phyloP scores from a whole-genome alignment of 2,797 vertebrate species.

The Darevskia mixta region DNA sequence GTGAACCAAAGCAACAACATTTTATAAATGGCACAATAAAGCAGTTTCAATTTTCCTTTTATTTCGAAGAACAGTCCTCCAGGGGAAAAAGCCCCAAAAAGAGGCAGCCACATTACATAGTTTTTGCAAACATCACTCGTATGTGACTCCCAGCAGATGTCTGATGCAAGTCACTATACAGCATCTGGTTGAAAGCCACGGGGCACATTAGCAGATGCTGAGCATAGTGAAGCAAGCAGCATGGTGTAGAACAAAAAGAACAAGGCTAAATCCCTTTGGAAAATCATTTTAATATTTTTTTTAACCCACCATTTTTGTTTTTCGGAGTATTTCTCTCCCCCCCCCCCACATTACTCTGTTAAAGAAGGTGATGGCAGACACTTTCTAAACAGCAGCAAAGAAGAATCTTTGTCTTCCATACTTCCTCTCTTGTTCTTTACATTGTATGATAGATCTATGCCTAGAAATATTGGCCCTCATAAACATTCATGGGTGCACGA shows the following conservation, averaged over 20 bases:
- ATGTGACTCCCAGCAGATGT: conserved; percentile 42
- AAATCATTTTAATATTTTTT: background rate
- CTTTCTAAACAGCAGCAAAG: conserved; percentile 22
- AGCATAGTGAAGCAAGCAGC: conserved; percentile 27
- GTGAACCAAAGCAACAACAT: conserved; percentile 43
- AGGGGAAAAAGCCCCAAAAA: conserved; percentile 27
- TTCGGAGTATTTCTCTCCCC: conserved; percentile 9
- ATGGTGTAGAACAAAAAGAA: conserved; percentile 49
- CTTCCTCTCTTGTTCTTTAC: background rate
- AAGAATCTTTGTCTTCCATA: background rate
- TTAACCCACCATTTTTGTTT: background rate
- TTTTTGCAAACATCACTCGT: conserved; percentile 46
- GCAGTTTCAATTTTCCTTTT: conserved; percentile 31
- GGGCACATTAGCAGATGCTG: conserved; percentile 47
- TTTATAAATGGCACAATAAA: background rate
- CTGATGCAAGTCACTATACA: conserved; percentile 57
- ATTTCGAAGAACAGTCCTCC: conserved; percentile 39
- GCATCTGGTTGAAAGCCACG: conserved; percentile 47
- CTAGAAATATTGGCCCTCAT: background rate
- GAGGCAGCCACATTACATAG: conserved; percentile 11
- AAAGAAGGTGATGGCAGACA: background rate
- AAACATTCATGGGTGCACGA: background rate
- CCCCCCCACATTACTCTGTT: background rate
- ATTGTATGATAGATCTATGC: background rate
- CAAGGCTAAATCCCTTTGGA: conserved; percentile 34